Base-by-base conservation (phyloP, 2,797 vertebrate species). In the Hapalemur alaotrensis region DNA sequence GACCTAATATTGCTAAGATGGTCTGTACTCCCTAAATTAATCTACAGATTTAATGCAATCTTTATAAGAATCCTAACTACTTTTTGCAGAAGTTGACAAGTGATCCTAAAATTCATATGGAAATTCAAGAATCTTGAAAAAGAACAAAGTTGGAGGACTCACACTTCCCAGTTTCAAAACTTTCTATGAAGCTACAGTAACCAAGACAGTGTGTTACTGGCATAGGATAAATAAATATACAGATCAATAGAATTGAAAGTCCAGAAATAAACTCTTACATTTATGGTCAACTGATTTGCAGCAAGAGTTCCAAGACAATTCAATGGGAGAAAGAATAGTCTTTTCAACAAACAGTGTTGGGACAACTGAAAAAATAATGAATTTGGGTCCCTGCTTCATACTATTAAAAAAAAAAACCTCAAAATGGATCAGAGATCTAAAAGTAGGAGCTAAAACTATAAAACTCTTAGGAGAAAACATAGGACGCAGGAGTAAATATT, bases 81-180 rank as follows among this genome's bases (percentile, higher is more conserved):
- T 46, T 85, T 89, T 65, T 72, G 46, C 50, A 46, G 70, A 93
- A 86, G 91, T 69, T 96, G 84, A 91, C 79, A 91, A 41, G 28
- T 75, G 32, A 76, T 89, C 32, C 87, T 92, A 84, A 98, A 94
- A 92, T 81, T 89, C 22, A 79, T 48, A 93, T 38, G 61, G 38
- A 92, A 78, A 95, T 81, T 93, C 50, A 76, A 91, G 67, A 14
- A 93, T 69, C 43, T 32, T 65, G 50, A 84, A 87, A 91, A 91
- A 79, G 14, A 57, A 67, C 1, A 57, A 84, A 72, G 69, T n/a
- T 76, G 46, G 80, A 87, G 7, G 63, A 67, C 35, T 91, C 41
- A 30, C 52, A 73, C 65, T 92, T 96, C 63, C 57, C 52, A 35
- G 57, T 93, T 95, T 95, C 61, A 82, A 96, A 93, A 84, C 79